A percentile compares a stretch with the other conserved stretches of the same genome.
Conservation (phyloP, 2,113 vertebrate species). For the Thalassoma bifasciatum region DNA sequence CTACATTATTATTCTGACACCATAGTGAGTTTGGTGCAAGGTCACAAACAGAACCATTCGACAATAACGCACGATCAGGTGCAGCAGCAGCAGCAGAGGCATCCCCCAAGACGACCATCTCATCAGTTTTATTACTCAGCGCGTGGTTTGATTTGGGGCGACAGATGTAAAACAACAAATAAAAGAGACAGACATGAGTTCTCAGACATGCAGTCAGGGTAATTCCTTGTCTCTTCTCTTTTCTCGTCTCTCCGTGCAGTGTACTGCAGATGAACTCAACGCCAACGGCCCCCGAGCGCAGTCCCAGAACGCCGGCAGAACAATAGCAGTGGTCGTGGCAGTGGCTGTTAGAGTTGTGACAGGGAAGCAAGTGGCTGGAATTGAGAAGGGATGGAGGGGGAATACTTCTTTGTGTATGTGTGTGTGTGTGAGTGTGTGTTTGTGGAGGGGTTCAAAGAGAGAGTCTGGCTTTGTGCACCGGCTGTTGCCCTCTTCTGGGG, state of each 20-base stretch:
- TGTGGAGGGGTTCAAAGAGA: slow-evolving; percentile 44
- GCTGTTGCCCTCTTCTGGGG: slow-evolving; percentile 39
- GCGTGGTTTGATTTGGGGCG: slow-evolving; percentile 28
- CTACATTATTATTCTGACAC: slow-evolving; percentile 31
- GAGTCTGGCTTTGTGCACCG: slow-evolving; percentile 51
- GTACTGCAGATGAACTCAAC: slow-evolving; percentile 52
- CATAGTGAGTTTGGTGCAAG: slow-evolving; percentile 3
- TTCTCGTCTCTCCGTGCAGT: slow-evolving; percentile 18
- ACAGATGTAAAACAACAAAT: slow-evolving; percentile 44
- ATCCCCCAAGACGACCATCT: background rate
- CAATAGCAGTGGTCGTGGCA: slow-evolving; percentile 38
- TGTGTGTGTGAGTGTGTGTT: slow-evolving; percentile 14
- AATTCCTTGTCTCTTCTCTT: slow-evolving; percentile 39
- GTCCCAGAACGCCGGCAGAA: slow-evolving; percentile 40
- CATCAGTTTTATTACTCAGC: slow-evolving; percentile 39
- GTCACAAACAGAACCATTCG: slow-evolving; percentile 4
- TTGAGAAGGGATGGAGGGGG: slow-evolving; percentile 31
- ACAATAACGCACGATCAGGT: slow-evolving; percentile 15
- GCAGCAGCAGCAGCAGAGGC: background rate
- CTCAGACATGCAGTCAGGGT: slow-evolving; percentile 26
- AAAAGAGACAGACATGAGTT: slow-evolving; percentile 23
- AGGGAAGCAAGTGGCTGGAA: slow-evolving; percentile 55
- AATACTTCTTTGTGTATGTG: slow-evolving; percentile 2
- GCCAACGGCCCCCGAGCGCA: slow-evolving; percentile 25
- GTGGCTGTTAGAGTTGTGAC: slow-evolving; percentile 47